These are phyloP conservation scores for Gadus macrocephalus DNA, from an alignment of 2,113 vertebrate species.

Conservation along the genomic window DNA sequence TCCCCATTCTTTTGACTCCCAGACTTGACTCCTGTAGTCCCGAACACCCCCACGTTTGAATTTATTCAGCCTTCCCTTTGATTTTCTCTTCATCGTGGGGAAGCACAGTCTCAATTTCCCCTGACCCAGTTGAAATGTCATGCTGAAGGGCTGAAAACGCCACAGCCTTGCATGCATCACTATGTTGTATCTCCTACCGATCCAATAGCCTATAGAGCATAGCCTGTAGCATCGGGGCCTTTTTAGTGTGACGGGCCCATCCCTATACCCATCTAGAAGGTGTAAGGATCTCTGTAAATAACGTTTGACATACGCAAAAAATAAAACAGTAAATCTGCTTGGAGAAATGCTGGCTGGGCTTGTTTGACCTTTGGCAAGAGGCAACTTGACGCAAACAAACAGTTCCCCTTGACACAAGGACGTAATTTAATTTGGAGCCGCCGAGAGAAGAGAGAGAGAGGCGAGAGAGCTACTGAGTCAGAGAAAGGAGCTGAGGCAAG, in stretches of 20 bases:
- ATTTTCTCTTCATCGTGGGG: no score
- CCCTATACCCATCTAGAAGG: no score
- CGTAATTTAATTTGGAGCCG: constrained; percentile 55
- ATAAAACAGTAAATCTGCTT: not conserved
- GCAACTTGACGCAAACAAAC: constrained; percentile 56
- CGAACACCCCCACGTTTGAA: no score
- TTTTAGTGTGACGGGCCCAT: no score
- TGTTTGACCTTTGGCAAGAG: constrained; percentile 54
- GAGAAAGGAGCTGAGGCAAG: constrained; percentile 43
- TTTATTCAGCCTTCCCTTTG: no score
- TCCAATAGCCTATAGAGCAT: not conserved
- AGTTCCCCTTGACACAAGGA: constrained; percentile 65
- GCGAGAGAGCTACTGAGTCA: no score
- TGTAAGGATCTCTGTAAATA: constrained; percentile 51
- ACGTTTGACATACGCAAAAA: constrained; percentile 35
- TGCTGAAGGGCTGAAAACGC: constrained; percentile 27
- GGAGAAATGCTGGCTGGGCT: constrained; percentile 2
- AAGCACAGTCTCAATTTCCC: no score
- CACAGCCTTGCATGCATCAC: not conserved
- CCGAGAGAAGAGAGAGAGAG: constrained; percentile 2
- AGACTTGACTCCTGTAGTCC: constrained; percentile 10
- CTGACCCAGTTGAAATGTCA: constrained; percentile 33
- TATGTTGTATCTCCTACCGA: constrained; percentile 24
- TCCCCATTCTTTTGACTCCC: constrained; percentile 12
- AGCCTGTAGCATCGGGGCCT: not conserved